Conservation (phyloP, 2,113 vertebrate species). For the Passer montanus region DNA sequence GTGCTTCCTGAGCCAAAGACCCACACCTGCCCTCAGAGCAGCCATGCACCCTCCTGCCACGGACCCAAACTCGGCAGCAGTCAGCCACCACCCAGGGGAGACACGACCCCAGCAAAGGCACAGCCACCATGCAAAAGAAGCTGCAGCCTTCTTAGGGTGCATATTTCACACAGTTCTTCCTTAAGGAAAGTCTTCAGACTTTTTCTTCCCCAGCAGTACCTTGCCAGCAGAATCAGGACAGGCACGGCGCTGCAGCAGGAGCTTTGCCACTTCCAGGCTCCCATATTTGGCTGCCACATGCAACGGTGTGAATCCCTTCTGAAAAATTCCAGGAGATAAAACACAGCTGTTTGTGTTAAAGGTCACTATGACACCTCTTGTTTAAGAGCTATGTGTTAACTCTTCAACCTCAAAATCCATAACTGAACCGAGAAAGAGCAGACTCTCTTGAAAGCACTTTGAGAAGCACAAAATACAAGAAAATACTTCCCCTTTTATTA, state of each 20-base stretch:
- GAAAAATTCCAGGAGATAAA: conserved; percentile 13
- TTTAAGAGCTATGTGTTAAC: not conserved
- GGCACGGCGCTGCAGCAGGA: conserved; percentile 89
- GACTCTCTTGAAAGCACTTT: not conserved
- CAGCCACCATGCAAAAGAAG: not conserved
- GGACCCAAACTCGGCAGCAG: not conserved
- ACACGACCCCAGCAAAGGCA: not conserved
- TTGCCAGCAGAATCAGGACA: conserved; percentile 90
- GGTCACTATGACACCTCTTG: not conserved
- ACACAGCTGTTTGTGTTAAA: not conserved
- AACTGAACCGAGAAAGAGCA: not conserved
- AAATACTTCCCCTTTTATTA: not conserved
- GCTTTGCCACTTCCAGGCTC: conserved; percentile 93
- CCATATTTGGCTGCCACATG: conserved; percentile 96
- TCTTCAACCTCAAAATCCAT: not conserved
- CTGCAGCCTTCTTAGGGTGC: not conserved
- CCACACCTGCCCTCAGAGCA: not conserved
- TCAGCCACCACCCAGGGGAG: not conserved
- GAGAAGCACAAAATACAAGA: not conserved
- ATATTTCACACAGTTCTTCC: rapidly evolving
- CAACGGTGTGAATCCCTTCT: conserved; percentile 97
- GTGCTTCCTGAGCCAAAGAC: not conserved
- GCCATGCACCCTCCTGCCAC: not conserved
- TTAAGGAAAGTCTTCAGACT: not conserved
- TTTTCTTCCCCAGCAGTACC: conserved; percentile 67